These are phyloP conservation scores for Physocephala rufipes DNA, from an alignment of 2,888 invertebrate species.

Conservation along the genomic window DNA sequence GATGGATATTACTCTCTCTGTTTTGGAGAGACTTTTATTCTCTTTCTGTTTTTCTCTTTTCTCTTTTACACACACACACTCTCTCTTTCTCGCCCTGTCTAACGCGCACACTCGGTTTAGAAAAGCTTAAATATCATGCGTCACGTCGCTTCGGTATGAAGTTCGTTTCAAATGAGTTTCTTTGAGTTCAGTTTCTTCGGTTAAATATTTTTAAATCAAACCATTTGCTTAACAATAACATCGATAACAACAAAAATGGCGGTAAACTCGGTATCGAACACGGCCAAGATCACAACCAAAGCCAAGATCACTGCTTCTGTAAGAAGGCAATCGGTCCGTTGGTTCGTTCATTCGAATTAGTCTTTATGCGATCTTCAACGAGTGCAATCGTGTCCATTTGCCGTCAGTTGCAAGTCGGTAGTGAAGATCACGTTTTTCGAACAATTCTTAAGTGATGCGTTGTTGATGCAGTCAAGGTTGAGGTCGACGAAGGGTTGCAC, in stretches of 20 bases:
- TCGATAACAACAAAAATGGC: neutral
- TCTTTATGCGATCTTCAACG: conserved; percentile 21
- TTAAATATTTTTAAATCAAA: neutral
- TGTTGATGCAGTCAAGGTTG: neutral
- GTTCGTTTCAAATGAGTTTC: too few relatives aligned
- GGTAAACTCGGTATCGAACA: neutral
- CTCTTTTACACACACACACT: too few relatives aligned
- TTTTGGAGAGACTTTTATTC: too few relatives aligned
- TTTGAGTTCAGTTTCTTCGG: neutral
- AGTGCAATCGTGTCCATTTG: conserved; percentile 24
- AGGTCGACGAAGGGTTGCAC: neutral
- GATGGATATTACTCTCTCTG: too few relatives aligned
- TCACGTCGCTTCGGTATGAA: too few relatives aligned
- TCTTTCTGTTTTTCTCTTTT: too few relatives aligned
- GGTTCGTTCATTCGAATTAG: neutral
- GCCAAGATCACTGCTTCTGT: neutral
- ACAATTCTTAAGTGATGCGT: neutral
- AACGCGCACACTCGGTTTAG: too few relatives aligned
- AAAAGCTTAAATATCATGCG: too few relatives aligned
- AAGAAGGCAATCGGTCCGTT: neutral
- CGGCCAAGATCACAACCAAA: neutral
- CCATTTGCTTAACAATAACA: neutral
- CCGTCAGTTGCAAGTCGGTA: neutral
- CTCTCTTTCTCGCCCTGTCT: too few relatives aligned
- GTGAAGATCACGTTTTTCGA: neutral